Base-by-base conservation (phyloP, 2,113 vertebrate genomes). In the Bos taurus region DNA sequence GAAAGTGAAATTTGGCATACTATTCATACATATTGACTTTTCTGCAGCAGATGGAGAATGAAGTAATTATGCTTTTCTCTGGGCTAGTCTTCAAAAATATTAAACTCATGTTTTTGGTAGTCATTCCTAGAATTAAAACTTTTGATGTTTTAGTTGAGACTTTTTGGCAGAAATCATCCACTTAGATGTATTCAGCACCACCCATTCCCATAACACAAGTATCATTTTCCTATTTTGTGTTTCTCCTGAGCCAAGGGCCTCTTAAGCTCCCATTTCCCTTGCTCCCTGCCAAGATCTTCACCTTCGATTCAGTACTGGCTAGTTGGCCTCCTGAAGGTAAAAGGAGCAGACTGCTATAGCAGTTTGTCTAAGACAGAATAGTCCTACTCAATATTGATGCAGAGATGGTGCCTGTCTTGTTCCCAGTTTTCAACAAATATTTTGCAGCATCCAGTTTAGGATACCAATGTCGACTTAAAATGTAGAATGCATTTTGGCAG, bases 21-120 rank as follows among this genome's bases (percentile, higher is more conserved):
- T 74, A 6, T 67, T 96, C 50, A 5, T 57, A 71, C 26, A 40
- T 60, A 64, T 30, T 56, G 23, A 56, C n/a, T 92, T 94, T 62
- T 95, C 52, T 64, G 28, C 19, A 93, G 33, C 30, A 57, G 56
- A 71, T 83, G 21, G 85, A 36, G 14, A 87, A 57, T 87, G 86
- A 97, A 46, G 54, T 88, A 87, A 94, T 82, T 83, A 25, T 93
- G 28, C 40, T 80, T 96, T 89, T 92, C n/a, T 87, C 54, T 87
- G 36, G 36, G 30, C 17, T 74, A 60, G n/a, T 86, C 46, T 86
- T 95, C 28, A 86, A 78, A 94, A 94, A 83, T 87, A 83, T 88
- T 52, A 90, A 95, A 82, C 48, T 92, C 19, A n/a, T 88, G 7
- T 81, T 57, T 92, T 90, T 74, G 28, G 57, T 92, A 91, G 60